phyloP scores from a whole-genome alignment of 2,797 vertebrate genomes.

The Pampus argenteus region DNA sequence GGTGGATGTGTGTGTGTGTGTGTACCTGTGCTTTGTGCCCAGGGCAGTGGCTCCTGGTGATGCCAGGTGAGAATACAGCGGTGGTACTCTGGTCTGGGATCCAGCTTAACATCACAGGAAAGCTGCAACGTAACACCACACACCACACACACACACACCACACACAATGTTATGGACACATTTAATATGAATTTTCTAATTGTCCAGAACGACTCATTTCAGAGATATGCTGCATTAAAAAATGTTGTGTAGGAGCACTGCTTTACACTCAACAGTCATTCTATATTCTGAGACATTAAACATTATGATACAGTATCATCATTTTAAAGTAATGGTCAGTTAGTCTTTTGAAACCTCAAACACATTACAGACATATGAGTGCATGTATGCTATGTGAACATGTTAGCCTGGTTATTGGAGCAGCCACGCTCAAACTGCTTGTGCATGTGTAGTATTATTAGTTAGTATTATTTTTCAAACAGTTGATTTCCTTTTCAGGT shows the following conservation, averaged over 20 bases:
- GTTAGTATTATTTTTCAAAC: neutral
- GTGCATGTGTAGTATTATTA: no score
- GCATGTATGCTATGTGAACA: no score
- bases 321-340: no score
- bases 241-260: no score
- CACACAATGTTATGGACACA: no score
- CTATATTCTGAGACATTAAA: no score
- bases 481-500: neutral
- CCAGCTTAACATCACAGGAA: constrained; percentile 98
- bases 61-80: constrained; percentile 99
- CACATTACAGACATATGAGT: no score
- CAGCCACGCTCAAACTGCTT: no score
- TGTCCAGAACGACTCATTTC: neutral
- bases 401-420: no score
- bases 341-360: no score
- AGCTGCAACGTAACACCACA: constrained; percentile 81
- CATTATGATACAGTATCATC: no score
- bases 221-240: neutral
- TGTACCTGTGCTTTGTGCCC: constrained; percentile 98
- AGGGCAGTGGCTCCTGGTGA: constrained; percentile 98
- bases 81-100: constrained; percentile 97
- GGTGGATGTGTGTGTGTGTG: neutral
- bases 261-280: no score
- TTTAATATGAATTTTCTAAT: neutral
- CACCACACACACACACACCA: constrained; percentile 3